Evolutionary conservation across 2,797 vertebrate species (phyloP).

Genomic region (Sebastes glaucus): DNA sequence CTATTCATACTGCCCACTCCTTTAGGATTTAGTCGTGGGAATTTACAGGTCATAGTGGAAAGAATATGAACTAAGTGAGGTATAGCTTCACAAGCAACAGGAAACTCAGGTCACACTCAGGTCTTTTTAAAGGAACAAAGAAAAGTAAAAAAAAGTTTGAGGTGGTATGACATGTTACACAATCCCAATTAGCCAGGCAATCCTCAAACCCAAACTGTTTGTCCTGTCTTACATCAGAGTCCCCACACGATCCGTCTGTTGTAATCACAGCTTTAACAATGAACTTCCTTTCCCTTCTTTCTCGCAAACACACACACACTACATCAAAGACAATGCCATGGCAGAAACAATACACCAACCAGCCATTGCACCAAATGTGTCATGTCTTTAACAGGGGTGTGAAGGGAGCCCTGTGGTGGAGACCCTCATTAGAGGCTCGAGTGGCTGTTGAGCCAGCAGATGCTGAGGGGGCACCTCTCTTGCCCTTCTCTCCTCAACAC

Average conservation of each 20-base stretch:
- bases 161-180: neutral
- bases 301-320: neutral
- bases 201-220: constrained; percentile 27
- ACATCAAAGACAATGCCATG: constrained; percentile 27
- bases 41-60: neutral
- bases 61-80: neutral
- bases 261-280: constrained; percentile 20
- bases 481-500: constrained; percentile 2
- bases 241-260: neutral
- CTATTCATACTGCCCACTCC: neutral
- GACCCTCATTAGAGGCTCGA: constrained; percentile 29
- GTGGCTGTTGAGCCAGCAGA: constrained; percentile 43
- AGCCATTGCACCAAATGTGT: neutral
- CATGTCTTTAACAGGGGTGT: constrained; percentile 3
- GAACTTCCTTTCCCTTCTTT: neutral
- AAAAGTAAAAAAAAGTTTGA: neutral
- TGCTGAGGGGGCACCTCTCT: constrained; percentile 18
- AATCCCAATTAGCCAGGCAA: constrained; percentile 23
- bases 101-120: neutral
- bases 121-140: neutral
- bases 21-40: neutral
- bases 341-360: constrained; percentile 12
- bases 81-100: neutral
- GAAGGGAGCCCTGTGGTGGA: constrained; percentile 11
- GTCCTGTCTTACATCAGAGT: constrained; percentile 25